Evolutionary conservation across 2,113 vertebrate genomes (phyloP), one percentile per base, ranked within the genome.

Genomic region (Romanogobio albipinnatus): DNA sequence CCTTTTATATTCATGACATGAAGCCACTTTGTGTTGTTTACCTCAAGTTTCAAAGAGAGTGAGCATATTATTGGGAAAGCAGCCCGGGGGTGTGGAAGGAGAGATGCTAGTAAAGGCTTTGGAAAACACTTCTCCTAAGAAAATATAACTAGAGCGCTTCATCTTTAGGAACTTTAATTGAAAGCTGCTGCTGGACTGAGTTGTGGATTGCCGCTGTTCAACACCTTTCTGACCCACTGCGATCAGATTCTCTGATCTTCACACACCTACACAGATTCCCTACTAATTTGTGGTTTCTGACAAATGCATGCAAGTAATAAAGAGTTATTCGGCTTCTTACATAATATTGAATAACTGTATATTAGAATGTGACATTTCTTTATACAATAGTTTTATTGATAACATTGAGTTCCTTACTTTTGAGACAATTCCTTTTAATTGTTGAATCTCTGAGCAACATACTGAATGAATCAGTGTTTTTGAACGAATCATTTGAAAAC

Each of bases 141-240:
- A 84, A 89, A 88, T 76, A 91, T 85, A 90, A 90, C 85, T 81
- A 85, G 85, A 78, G 71, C 66, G 61, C 90, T 77, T 88, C 84
- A 87, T 91, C 88, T 85, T 8, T 59, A 86, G 86, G 86, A 58
- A 86, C 82, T 81, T 76, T 92, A 89, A 92, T 89, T 91, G 87
- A 94, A 91, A 91, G 88, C 89, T 89, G 88, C 90, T 92, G 89
- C 7, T 84, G 87, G 86, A 90, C 88, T 90, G 81, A 81, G 86
- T 90, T 90, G 91, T 87, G 87, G 89, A 78, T 82, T 62, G 83
- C 84, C 77, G 58, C 79, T 84, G 86, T 90, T 83, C 86, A 84
- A 86, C 91, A 89, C 88, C 83, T 89, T 86, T 76, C 73, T 26
- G 47, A 76, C 86, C 49, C 61, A 36, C 29, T 47, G 26, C 13